Percentiles rank a stretch among this genome's conserved stretches.
These are phyloP conservation scores for Pseudochirops corinnae DNA, from an alignment of 2,797 vertebrate genomes.

Conservation along the genomic window DNA sequence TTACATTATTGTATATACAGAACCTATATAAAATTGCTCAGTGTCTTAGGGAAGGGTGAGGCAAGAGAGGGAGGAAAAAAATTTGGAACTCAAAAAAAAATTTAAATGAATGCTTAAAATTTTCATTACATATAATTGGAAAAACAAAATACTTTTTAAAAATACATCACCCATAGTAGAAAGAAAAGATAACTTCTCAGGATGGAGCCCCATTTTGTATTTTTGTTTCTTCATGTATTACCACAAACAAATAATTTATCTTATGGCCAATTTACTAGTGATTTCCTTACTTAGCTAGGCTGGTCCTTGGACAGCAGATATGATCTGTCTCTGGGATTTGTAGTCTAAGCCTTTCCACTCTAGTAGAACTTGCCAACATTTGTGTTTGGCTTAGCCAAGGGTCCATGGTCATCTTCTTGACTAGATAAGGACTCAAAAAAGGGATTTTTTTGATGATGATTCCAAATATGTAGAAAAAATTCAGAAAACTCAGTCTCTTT, in stretches of 20 bases:
- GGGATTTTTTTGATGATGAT: not conserved
- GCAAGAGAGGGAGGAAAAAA: not conserved
- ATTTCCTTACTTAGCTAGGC: not conserved
- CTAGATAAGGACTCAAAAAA: not conserved
- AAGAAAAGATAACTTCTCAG: not conserved
- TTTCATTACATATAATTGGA: too few relatives aligned
- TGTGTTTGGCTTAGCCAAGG: too few relatives aligned
- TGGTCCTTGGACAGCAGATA: not conserved
- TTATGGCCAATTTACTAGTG: not conserved
- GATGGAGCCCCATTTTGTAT: not conserved
- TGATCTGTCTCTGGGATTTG: not conserved
- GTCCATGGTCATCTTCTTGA: not conserved
- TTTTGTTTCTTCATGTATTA: too few relatives aligned
- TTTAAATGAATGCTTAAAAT: too few relatives aligned
- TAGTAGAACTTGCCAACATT: not conserved
- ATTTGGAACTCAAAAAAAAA: not conserved
- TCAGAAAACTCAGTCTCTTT: not conserved
- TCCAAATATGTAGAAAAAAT: slow-evolving; percentile 41
- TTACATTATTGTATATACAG: not conserved
- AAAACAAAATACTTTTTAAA: too few relatives aligned
- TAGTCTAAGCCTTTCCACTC: not conserved
- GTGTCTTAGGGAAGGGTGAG: not conserved
- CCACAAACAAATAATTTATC: too few relatives aligned
- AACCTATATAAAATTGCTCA: not conserved
- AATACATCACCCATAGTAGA: too few relatives aligned